phyloP scores from a whole-genome alignment of 1,140 invertebrate species.

The Hypothenemus hampei region DNA sequence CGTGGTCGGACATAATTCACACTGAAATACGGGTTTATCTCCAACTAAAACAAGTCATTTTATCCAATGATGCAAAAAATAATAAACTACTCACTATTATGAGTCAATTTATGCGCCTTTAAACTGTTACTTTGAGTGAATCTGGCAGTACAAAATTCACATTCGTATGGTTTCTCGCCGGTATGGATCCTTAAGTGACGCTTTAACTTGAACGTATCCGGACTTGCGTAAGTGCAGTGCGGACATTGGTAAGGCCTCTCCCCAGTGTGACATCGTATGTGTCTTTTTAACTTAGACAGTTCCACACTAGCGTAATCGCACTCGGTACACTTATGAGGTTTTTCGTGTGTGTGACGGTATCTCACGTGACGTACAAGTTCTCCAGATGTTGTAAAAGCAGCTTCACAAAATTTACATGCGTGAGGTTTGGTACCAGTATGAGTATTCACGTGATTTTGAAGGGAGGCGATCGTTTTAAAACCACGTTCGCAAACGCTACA shows the following conservation, averaged over 20 bases:
- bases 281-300: conserved; percentile 85
- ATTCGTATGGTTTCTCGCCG: conserved; percentile 88
- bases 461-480: conserved; percentile 89
- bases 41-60: conserved; percentile 53
- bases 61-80: background rate
- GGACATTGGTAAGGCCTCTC: conserved; percentile 84
- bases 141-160: conserved; percentile 83
- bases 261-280: conserved; percentile 90
- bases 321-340: conserved; percentile 90
- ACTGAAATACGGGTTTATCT: conserved; percentile 93
- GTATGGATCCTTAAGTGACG: conserved; percentile 94
- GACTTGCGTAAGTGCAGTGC: conserved; percentile 95
- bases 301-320: conserved; percentile 95
- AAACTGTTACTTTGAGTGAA: conserved; percentile 96
- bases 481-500: conserved; percentile 91
- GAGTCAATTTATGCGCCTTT: conserved; percentile 91
- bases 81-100: conserved; percentile 66
- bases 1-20: conserved; percentile 91
- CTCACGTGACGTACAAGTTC: conserved; percentile 90
- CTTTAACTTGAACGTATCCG: conserved; percentile 95
- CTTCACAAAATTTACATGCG: conserved; percentile 88
- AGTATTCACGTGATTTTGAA: conserved; percentile 95
- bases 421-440: conserved; percentile 95
- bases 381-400: conserved; percentile 91
- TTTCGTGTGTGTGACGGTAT: conserved; percentile 91